Percentiles rank a stretch among this genome's conserved stretches.
These are phyloP conservation scores for Centropus unirufus DNA, from an alignment of 2,113 vertebrate genomes.

Conservation along the genomic window DNA sequence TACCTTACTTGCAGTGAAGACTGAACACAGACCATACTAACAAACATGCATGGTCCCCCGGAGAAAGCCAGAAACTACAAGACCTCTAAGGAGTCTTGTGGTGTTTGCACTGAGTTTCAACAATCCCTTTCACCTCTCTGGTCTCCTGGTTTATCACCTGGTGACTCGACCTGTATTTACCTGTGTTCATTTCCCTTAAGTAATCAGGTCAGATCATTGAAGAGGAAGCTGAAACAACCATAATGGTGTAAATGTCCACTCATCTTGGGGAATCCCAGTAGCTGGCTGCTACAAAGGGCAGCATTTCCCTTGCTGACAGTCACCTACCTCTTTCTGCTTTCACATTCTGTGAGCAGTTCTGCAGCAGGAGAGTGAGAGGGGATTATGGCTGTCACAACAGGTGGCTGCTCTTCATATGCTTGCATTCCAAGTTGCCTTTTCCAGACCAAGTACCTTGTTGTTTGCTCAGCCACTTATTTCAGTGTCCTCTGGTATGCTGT, in stretches of 20 bases:
- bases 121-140: not conserved
- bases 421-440: not conserved
- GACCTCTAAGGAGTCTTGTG: not conserved
- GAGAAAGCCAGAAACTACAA: not conserved
- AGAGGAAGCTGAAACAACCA: not conserved
- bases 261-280: not conserved
- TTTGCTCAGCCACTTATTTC: not conserved
- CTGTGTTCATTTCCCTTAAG: not conserved
- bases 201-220: not conserved
- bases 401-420: not conserved
- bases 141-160: not conserved
- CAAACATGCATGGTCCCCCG: not conserved
- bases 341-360: accelerated
- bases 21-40: not conserved
- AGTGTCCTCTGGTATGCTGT: not conserved
- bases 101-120: not conserved
- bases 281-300: accelerated
- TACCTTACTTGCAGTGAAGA: not conserved
- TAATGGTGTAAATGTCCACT: not conserved
- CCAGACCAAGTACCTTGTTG: not conserved
- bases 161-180: not conserved
- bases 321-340: not conserved
- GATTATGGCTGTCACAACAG: not conserved
- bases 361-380: not conserved
- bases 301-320: not conserved